Evolutionary conservation across 2,888 invertebrate species (phyloP).

Genomic region (Noctua comes): DNA sequence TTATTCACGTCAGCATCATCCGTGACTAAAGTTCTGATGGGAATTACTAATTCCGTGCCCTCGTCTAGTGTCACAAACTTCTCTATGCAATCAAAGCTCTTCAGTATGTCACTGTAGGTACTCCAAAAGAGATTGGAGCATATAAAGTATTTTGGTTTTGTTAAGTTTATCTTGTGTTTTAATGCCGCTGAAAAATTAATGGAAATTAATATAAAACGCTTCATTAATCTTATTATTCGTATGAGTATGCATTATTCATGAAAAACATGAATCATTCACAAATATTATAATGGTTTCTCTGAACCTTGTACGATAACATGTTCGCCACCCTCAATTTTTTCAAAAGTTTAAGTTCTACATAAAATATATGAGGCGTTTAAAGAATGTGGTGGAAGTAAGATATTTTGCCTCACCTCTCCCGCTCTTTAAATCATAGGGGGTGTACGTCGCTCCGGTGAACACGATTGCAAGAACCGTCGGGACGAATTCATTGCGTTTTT

Average conservation of each 20-base stretch:
- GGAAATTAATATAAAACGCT: slow-evolving; percentile 7
- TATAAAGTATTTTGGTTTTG: slow-evolving; percentile 92
- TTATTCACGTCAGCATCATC: slow-evolving; percentile 72
- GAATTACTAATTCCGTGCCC: slow-evolving; percentile 62
- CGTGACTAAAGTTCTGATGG: slow-evolving; percentile 72
- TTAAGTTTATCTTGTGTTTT: slow-evolving; percentile 91
- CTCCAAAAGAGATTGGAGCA: slow-evolving; percentile 89
- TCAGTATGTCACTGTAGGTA: slow-evolving; percentile 76
- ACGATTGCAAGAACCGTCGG: slow-evolving; percentile 88
- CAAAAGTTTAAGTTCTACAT: slow-evolving; percentile 21
- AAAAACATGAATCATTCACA: background rate
- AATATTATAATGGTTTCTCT: slow-evolving; percentile 4
- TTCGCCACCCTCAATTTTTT: slow-evolving; percentile 8
- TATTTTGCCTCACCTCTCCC: slow-evolving; percentile 76
- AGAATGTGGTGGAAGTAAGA: slow-evolving; percentile 58
- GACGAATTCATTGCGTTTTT: slow-evolving; percentile 90
- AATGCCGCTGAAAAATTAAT: slow-evolving; percentile 89
- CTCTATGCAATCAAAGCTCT: slow-evolving; percentile 75
- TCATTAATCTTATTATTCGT: slow-evolving; percentile 19
- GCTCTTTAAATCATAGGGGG: slow-evolving; percentile 76
- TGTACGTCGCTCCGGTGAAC: slow-evolving; percentile 81
- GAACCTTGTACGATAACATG: background rate
- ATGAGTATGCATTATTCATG: slow-evolving; percentile 5
- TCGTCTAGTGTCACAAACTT: slow-evolving; percentile 76
- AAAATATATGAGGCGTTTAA: slow-evolving; percentile 56